Conservation (phyloP, 2,888 invertebrate species). For the Cryptops parisi region DNA sequence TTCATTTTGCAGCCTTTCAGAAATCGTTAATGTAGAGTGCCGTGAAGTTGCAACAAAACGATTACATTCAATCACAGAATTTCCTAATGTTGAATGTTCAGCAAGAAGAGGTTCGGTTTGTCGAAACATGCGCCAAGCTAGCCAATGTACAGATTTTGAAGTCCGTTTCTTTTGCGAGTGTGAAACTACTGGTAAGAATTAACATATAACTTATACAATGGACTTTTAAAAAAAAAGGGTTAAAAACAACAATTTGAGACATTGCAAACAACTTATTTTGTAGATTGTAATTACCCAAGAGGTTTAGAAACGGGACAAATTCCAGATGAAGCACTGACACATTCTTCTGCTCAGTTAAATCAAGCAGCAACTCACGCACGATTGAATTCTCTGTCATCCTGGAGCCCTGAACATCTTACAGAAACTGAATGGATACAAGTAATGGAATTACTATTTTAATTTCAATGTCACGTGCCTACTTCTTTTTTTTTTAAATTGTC, state of each 20-base stretch:
- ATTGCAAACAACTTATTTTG: too few species aligned
- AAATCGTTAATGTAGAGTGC: slow-evolving; percentile 22
- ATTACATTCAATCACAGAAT: neutral
- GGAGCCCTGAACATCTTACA: slow-evolving; percentile 19
- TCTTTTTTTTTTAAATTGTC: too few species aligned
- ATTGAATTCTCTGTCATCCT: slow-evolving; percentile 21
- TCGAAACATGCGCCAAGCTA: neutral
- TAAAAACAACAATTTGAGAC: neutral
- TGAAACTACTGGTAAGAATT: slow-evolving; percentile 10
- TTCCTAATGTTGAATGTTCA: slow-evolving; percentile 13
- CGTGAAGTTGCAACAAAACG: slow-evolving; percentile 12
- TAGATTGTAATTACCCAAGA: slow-evolving; percentile 15
- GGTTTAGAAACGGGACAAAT: slow-evolving; percentile 24
- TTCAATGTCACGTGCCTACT: too few species aligned
- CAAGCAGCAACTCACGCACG: slow-evolving; percentile 17
- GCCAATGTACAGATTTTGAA: slow-evolving; percentile 22
- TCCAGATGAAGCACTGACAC: slow-evolving; percentile 18
- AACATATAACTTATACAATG: neutral
- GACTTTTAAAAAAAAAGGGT: too few species aligned
- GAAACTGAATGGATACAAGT: slow-evolving; percentile 24
- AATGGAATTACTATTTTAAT: neutral
- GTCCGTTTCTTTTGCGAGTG: slow-evolving; percentile 22
- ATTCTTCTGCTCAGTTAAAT: slow-evolving; percentile 20
- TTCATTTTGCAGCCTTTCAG: slow-evolving; percentile 20
- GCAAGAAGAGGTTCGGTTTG: slow-evolving; percentile 15